Evolutionary conservation across 2,797 vertebrate species (phyloP).

Genomic region (Eutrigla gurnardus): DNA sequence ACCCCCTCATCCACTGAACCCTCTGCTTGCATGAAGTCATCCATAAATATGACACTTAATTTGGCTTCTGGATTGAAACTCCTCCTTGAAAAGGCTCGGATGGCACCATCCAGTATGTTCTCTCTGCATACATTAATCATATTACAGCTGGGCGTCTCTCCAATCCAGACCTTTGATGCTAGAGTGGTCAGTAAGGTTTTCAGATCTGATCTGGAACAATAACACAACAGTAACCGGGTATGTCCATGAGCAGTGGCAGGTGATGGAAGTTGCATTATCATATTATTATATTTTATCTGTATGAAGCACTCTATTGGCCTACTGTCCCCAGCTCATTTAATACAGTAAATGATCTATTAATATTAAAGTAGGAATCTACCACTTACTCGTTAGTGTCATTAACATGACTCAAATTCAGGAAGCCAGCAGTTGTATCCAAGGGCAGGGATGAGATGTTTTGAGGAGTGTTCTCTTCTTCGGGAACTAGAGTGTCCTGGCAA

Average conservation of each 20-base stretch:
- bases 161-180: background rate
- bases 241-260: no score
- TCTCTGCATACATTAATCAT: background rate
- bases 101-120: background rate
- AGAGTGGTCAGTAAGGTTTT: conserved; percentile 7
- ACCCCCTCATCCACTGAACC: no score
- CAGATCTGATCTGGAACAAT: background rate
- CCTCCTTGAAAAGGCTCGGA: background rate
- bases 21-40: no score
- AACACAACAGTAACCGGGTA: no score
- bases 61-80: conserved; percentile 1
- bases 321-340: no score
- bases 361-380: background rate
- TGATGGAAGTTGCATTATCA: no score
- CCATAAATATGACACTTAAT: background rate
- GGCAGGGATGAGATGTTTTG: background rate
- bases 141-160: background rate
- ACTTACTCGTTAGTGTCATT: background rate
- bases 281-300: no score
- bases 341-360: no score
- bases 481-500: conserved; percentile 6
- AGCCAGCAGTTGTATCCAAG: background rate
- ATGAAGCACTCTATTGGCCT: no score
- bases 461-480: background rate
- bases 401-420: background rate